Conservation (phyloP, 2,888 invertebrate genomes). For the Sinelater perroti region DNA sequence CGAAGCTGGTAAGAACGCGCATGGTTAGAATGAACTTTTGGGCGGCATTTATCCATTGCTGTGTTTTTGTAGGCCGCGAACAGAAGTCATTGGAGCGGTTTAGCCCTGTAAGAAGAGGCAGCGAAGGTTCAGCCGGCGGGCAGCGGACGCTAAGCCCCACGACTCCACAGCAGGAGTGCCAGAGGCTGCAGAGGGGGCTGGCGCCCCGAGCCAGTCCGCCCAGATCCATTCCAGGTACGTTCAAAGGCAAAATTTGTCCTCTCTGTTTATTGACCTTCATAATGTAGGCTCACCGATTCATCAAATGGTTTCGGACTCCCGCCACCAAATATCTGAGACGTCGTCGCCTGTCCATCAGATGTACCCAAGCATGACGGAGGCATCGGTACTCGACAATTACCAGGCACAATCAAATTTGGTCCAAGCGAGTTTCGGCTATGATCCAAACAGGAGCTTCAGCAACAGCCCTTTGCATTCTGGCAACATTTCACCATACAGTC, state of each 20-base stretch:
- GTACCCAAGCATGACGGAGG: conserved; percentile 35
- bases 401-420: conserved; percentile 27
- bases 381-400: conserved; percentile 27
- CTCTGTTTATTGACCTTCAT: too few species aligned
- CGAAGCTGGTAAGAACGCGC: too few species aligned
- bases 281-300: conserved; percentile 71
- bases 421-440: conserved; percentile 35
- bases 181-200: conserved; percentile 72
- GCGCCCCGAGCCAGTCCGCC: conserved; percentile 61
- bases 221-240: conserved; percentile 68
- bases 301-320: conserved; percentile 57
- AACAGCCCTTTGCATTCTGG: conserved; percentile 50
- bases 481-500: conserved; percentile 51
- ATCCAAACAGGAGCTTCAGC: conserved; percentile 43
- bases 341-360: conserved; percentile 71
- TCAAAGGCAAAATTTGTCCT: too few species aligned
- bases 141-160: conserved; percentile 67
- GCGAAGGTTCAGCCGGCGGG: conserved; percentile 74
- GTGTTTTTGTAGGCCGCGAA: conserved; percentile 63
- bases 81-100: conserved; percentile 76
- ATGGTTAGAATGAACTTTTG: neutral
- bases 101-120: conserved; percentile 90
- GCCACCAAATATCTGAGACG: conserved; percentile 55
- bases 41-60: too few species aligned
- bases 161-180: conserved; percentile 80